These are phyloP conservation scores for Labeo rohita DNA, from an alignment of 2,113 vertebrate species.

Conservation along the genomic window DNA sequence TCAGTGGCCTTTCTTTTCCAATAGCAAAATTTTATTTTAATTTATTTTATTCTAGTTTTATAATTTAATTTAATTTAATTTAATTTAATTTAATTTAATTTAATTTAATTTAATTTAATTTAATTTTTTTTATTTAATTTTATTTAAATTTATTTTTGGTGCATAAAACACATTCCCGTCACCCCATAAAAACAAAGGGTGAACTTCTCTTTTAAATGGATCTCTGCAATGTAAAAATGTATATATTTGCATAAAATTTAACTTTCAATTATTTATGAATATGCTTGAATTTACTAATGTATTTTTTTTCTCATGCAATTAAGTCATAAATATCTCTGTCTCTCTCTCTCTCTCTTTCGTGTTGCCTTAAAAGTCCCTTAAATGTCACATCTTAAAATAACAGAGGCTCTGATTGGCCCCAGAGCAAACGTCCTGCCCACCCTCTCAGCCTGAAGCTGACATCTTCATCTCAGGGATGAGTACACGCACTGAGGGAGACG, in stretches of 20 bases:
- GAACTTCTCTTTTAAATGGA: neutral
- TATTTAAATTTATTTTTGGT: no score
- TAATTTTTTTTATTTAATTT: no score
- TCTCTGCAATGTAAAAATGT: neutral
- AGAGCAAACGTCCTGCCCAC: neutral
- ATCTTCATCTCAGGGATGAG: neutral
- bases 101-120: no score
- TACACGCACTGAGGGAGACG: neutral
- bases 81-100: no score
- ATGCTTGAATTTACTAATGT: neutral
- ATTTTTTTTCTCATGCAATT: neutral
- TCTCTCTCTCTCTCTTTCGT: neutral
- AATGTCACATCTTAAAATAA: conserved; percentile 1
- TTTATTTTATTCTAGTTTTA: no score
- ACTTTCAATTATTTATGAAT: neutral
- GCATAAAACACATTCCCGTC: no score
- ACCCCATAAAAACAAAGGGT: neutral
- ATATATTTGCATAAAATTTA: neutral
- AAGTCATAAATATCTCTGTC: neutral
- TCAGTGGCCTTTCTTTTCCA: neutral
- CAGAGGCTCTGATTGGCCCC: neutral
- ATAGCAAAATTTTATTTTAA: neutral
- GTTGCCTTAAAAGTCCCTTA: neutral
- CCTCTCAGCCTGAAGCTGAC: neutral
- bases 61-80: no score